phyloP scores from a whole-genome alignment of 2,888 invertebrate species.

The Lampropteryx suffumata region DNA sequence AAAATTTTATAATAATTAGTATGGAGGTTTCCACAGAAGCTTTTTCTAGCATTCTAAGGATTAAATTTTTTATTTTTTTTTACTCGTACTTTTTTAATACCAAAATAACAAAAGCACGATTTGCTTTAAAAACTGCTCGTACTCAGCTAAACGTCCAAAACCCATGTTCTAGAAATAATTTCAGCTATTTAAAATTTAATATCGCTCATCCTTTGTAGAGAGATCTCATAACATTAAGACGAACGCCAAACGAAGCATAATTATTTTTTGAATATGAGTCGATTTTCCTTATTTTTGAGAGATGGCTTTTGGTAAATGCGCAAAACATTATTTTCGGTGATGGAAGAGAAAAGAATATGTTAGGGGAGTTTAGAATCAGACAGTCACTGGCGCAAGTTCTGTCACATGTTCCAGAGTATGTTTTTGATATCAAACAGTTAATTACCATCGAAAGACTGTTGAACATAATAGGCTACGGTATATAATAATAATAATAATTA shows the following conservation, averaged over 20 bases:
- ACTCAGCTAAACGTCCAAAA: neutral
- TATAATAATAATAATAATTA: no score
- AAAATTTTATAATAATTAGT: no score
- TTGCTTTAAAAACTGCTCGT: no score
- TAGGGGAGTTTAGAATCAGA: neutral
- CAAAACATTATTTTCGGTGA: slow-evolving; percentile 18
- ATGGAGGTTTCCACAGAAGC: no score
- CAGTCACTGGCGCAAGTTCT: neutral
- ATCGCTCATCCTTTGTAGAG: slow-evolving; percentile 21
- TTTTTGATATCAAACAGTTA: no score
- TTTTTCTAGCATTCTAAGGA: no score
- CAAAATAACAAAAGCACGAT: no score
- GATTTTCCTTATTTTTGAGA: slow-evolving; percentile 31
- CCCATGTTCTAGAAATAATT: slow-evolving; percentile 5
- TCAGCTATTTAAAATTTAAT: slow-evolving; percentile 20
- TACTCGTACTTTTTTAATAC: no score
- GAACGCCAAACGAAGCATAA: slow-evolving; percentile 28
- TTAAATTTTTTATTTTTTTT: no score
- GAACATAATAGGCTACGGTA: no score
- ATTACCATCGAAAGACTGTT: no score
- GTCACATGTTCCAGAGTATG: neutral
- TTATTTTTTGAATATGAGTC: slow-evolving; percentile 28
- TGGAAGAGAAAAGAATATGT: neutral
- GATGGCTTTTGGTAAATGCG: slow-evolving; percentile 17
- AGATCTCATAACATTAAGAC: slow-evolving; percentile 29